These are phyloP conservation scores for Magallana angulata DNA, from an alignment of 1,140 invertebrate species.

Conservation along the genomic window DNA sequence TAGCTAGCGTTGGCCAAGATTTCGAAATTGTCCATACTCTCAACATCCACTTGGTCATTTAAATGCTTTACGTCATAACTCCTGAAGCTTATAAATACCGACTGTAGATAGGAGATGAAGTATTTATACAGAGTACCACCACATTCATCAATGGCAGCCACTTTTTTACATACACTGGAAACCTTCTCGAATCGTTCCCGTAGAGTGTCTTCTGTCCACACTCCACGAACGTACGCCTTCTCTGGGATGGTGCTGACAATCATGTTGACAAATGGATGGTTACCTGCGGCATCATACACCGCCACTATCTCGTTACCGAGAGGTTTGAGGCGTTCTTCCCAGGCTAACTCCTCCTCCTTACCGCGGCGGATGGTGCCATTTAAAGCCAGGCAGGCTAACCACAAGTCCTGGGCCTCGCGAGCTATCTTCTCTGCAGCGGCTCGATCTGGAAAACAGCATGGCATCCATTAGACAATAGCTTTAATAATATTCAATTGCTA, in stretches of 20 bases:
- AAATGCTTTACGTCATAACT: conserved; percentile 79
- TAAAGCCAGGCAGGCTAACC: conserved; percentile 94
- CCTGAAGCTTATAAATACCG: conserved; percentile 80
- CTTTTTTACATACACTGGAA: conserved; percentile 81
- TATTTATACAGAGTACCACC: conserved; percentile 89
- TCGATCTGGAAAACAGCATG: conserved; percentile 83
- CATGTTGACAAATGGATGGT: conserved; percentile 84
- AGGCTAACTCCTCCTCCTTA: conserved; percentile 72
- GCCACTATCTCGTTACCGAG: conserved; percentile 87
- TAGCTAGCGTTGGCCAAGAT: conserved; percentile 92
- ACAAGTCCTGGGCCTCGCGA: conserved; percentile 91
- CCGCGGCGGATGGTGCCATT: conserved; percentile 86
- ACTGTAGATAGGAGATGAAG: conserved; percentile 92
- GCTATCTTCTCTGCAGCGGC: conserved; percentile 89
- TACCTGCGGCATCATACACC: conserved; percentile 80
- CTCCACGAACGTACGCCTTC: conserved; percentile 88
- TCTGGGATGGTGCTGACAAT: conserved; percentile 88
- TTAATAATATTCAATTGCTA: no score
- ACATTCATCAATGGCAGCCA: conserved; percentile 91
- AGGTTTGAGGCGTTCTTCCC: conserved; percentile 84
- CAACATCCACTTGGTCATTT: conserved; percentile 78
- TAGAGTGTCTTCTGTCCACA: conserved; percentile 91
- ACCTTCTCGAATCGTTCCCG: conserved; percentile 91
- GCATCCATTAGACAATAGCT: no score
- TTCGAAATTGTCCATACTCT: conserved; percentile 89